Percentiles rank a stretch among this genome's conserved stretches.
These are phyloP conservation scores for Conus betulinus DNA, from an alignment of 1,140 invertebrate genomes.

Conservation along the genomic window DNA sequence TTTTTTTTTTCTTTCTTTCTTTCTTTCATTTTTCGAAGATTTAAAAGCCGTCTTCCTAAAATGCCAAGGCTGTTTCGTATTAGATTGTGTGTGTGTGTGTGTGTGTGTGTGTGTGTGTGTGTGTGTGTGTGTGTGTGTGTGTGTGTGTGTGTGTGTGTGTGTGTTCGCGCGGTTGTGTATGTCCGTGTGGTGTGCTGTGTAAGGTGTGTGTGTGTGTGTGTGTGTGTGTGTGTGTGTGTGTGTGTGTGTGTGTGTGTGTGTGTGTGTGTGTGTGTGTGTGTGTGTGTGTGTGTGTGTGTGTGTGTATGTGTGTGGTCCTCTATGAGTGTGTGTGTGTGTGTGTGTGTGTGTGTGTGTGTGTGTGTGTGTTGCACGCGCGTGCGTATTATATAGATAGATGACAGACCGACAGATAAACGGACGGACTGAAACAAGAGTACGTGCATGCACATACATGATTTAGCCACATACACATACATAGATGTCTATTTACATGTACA, in stretches of 20 bases:
- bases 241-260: too few relatives aligned
- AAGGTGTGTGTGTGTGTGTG: too few relatives aligned
- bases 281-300: not conserved
- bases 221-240: too few relatives aligned
- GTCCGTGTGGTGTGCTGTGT: too few relatives aligned
- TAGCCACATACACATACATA: not conserved
- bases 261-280: too few relatives aligned
- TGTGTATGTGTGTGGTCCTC: not conserved
- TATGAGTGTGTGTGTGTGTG: too few relatives aligned
- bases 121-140: not conserved
- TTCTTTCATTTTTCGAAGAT: not conserved
- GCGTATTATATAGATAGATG: too few relatives aligned
- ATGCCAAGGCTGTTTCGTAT: too few relatives aligned
- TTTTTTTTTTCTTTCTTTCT: not conserved
- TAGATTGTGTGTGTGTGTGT: slow-evolving; percentile 9
- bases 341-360: too few relatives aligned
- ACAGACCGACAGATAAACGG: not conserved
- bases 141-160: slow-evolving; percentile 5
- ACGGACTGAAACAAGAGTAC: not conserved
- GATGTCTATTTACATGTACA: not conserved
- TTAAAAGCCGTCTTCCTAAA: not conserved
- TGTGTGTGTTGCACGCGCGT: too few relatives aligned
- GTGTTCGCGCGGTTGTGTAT: not conserved
- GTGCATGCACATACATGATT: not conserved
- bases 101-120: not conserved